Evolutionary conservation across 2,797 vertebrate species (phyloP), one percentile per base, ranked within the genome.

Genomic region (Coregonus ussuriensis): DNA sequence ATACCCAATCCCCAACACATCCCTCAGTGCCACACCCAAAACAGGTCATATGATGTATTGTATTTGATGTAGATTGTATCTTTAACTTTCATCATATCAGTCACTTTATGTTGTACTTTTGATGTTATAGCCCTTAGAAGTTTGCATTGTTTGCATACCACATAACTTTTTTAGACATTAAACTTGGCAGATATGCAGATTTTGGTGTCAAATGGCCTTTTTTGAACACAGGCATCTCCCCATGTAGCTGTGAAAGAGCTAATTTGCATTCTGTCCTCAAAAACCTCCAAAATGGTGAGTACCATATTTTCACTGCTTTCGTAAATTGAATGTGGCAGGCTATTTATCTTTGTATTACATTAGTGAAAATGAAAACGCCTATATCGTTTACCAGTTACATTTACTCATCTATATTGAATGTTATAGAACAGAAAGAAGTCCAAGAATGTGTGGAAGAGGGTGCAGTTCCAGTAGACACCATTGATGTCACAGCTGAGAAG

Each of bases 191-290:
- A 66, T 31, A 47, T 47, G 9, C 41, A 47, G 41, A 3, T 47
- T 47, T 47, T 47, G 41, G 9, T 47, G 41, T 4, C 18, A 31
- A 63, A 21, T 25, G 52, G 41, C 41, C 41, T 67, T 78, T 75
- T 71, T 1, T 25, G 41, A 29, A 47, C 62, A 53, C 53, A 88
- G 88, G 67, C 18, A 75, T 77, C 82, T 79, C 76, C 82, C 72
- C 77, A 56, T 9, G 18, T 80, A 33, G 47, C 83, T 37, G 67
- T 88, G 52, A 83, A 80, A 47, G 81, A 86, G 41, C 29, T 91
- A 11, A 59, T 82, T 47, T 86, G 74, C 74, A 71, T 81, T 56
- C 83, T 83, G 16, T 59, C 77, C 56, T 70, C 51, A n/a, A 80
- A 59, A 6, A 69, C 21, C 62, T 16, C 14, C 9, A 73, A 37